These are phyloP conservation scores for Ailurus styani DNA, from an alignment of 2,113 vertebrate species.

Conservation along the genomic window DNA sequence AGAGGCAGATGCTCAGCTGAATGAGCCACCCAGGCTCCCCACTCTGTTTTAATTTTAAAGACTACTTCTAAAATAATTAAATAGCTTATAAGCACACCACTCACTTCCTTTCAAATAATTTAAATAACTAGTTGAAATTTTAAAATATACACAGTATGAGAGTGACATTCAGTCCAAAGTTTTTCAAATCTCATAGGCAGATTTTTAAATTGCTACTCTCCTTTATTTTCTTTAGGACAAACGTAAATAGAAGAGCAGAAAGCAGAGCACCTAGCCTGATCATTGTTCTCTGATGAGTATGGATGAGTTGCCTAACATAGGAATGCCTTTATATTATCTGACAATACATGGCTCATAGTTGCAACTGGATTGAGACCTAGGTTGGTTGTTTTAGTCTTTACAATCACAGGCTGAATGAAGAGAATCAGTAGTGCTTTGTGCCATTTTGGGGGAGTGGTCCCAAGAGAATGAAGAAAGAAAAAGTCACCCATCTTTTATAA, in stretches of 20 bases:
- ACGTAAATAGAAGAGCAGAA: background rate
- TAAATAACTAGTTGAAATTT: background rate
- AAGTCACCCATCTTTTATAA: background rate
- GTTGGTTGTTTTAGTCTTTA: background rate
- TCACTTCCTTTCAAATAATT: background rate
- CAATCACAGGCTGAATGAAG: background rate
- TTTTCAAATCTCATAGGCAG: background rate
- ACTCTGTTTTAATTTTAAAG: background rate
- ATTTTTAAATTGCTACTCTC: background rate
- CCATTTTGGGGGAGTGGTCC: background rate
- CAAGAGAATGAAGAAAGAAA: background rate
- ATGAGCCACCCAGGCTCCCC: background rate
- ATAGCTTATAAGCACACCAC: background rate
- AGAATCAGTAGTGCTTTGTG: background rate
- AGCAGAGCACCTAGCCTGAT: background rate
- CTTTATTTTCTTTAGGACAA: background rate
- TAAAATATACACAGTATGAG: background rate
- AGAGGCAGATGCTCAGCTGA: background rate
- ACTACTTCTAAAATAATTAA: background rate
- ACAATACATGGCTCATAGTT: background rate
- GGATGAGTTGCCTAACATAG: rapidly evolving
- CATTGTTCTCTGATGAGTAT: background rate
- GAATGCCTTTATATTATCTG: background rate
- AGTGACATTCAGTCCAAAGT: background rate
- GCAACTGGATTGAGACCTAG: background rate